Conservation (phyloP, 2,797 vertebrate species). For the Phrynocephalus vlangalii region DNA sequence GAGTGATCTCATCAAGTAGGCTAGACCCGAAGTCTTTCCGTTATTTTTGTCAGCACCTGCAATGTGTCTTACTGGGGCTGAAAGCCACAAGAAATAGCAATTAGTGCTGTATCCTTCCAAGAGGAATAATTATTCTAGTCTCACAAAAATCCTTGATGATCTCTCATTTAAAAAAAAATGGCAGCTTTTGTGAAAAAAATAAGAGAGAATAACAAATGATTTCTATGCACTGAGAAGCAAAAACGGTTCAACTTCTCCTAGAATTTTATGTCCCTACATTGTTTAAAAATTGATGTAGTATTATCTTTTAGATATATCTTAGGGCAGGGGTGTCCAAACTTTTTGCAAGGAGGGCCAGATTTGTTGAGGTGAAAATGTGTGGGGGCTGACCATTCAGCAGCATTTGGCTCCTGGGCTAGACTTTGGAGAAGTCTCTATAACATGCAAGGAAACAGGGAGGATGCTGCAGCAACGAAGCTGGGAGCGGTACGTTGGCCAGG, state of each 20-base stretch:
- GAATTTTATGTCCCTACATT: not conserved
- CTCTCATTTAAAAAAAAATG: slow-evolving; percentile 19
- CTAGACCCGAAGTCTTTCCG: not conserved
- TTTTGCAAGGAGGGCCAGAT: no score
- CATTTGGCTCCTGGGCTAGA: no score
- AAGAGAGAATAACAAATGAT: not conserved
- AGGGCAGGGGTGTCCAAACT: no score
- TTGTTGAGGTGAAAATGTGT: no score
- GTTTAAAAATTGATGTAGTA: not conserved
- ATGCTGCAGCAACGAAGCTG: no score
- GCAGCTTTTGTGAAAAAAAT: slow-evolving; percentile 28
- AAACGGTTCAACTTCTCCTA: not conserved
- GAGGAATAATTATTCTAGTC: slow-evolving; percentile 3
- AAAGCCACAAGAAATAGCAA: slow-evolving; percentile 5
- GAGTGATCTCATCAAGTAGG: not conserved
- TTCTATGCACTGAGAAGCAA: not conserved
- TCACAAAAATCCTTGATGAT: slow-evolving; percentile 27
- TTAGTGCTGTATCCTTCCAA: slow-evolving; percentile 6
- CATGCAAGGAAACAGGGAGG: no score
- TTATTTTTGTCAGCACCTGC: slow-evolving; percentile 3
- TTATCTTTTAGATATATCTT: slow-evolving; percentile 11
- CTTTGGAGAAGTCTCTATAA: no score
- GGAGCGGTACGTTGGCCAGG: no score
- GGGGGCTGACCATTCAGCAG: no score
- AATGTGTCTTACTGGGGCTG: not conserved